These are phyloP conservation scores for Vipera ursinii DNA, from an alignment of 2,797 vertebrate species.

Conservation along the genomic window DNA sequence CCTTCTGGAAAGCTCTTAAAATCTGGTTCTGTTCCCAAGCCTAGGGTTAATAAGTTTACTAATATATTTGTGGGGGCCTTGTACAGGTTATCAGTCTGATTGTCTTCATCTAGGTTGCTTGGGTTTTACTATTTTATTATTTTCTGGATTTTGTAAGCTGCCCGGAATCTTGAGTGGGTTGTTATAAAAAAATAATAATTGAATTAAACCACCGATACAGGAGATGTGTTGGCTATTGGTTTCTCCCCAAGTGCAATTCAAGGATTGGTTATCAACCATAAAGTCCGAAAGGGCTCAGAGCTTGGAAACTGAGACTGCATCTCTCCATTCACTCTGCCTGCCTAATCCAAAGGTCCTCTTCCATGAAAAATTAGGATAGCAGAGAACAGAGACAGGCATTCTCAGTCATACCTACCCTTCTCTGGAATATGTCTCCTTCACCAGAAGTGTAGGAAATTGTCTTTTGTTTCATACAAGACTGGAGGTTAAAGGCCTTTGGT, in stretches of 20 bases:
- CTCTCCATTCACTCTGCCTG: neutral
- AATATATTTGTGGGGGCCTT: neutral
- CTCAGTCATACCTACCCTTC: neutral
- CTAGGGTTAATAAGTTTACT: no score
- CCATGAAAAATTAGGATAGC: neutral
- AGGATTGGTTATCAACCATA: neutral
- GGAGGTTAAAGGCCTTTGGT: neutral
- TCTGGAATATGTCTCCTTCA: neutral
- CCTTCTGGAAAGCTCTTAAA: no score
- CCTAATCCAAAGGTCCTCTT: neutral
- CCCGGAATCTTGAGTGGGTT: neutral
- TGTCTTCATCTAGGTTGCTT: neutral
- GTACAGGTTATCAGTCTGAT: neutral
- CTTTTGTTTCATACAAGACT: neutral
- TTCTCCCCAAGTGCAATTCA: neutral
- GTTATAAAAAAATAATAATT: neutral
- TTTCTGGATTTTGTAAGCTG: neutral
- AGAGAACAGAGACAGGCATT: neutral
- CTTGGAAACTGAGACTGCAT: neutral
- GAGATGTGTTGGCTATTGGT: neutral
- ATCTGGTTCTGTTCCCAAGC: no score
- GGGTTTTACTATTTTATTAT: neutral
- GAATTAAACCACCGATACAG: neutral
- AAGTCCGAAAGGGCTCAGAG: neutral
- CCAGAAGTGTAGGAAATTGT: neutral